Evolutionary conservation across 2,113 vertebrate genomes (phyloP).

Genomic region (Pao palembangensis): DNA sequence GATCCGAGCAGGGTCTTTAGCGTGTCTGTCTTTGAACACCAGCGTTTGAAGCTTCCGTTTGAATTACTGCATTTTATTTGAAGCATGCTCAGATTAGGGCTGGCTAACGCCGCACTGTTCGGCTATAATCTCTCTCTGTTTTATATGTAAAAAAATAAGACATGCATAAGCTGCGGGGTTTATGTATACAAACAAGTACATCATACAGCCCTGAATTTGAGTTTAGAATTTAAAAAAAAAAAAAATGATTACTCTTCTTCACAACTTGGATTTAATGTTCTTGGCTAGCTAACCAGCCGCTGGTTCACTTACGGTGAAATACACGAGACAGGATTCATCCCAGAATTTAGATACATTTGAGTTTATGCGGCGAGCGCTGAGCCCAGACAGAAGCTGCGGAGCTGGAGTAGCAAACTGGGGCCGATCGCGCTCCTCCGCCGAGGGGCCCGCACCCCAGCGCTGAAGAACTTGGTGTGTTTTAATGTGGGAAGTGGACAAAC

Average conservation of each 20-base stretch:
- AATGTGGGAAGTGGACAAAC: too few relatives aligned
- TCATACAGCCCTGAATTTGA: background rate
- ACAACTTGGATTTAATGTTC: background rate
- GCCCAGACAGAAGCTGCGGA: background rate
- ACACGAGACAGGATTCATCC: too few relatives aligned
- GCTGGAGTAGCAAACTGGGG: background rate
- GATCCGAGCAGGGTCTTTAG: constrained; percentile 45
- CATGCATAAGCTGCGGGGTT: constrained; percentile 11
- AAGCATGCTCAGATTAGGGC: constrained; percentile 28
- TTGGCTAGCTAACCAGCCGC: background rate
- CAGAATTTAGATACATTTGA: too few relatives aligned
- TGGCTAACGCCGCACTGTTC: constrained; percentile 3
- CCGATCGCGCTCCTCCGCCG: too few relatives aligned
- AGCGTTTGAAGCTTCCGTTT: constrained; percentile 47
- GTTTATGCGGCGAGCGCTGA: too few relatives aligned
- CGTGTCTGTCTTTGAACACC: constrained; percentile 57
- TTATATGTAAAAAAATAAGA: constrained; percentile 17
- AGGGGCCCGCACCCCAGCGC: too few relatives aligned
- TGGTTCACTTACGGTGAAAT: background rate
- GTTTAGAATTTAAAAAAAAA: background rate
- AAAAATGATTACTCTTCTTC: background rate
- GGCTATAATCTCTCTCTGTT: constrained; percentile 21
- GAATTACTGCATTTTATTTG: constrained; percentile 35
- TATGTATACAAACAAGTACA: background rate
- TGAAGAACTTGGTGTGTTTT: too few relatives aligned